Base-by-base conservation (phyloP, 53 echinoderm and acorn worm species). In the Hippasteria phrygiana region DNA sequence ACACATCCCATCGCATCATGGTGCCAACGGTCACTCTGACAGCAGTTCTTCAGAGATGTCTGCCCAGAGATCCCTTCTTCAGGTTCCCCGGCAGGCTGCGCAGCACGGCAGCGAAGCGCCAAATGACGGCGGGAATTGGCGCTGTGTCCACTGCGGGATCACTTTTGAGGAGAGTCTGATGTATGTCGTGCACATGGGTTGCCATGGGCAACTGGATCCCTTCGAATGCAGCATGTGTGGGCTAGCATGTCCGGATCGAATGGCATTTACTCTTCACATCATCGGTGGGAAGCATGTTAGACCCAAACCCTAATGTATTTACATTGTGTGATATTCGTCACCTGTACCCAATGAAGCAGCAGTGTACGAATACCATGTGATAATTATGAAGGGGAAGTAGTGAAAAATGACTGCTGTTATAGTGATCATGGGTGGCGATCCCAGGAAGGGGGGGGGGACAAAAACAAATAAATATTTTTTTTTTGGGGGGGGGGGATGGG, bases 161-260 rank as follows among this genome's bases (percentile, higher is more conserved):
- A 88, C 95, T 9, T 95, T 95, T 67, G 95, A 95, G 62, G 95
- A 95, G 53, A 93, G 93, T 39, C 51, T 95, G 78, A 90, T 95
- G 93, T 95, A 90, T 33, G 93, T 95, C 2, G 88, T 95, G 62
- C 95, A 95, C 74, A 95, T 93, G 89, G 95, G 95, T 1, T 95
- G 95, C 56, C 95, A 95, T 74, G 88, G 93, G 31, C 93, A 93
- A 31, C 51, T 55, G 4, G 87, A 93, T n/a, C 91, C 91, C 0
- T 95, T 88, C 55, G 55, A 88, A n/a, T 95, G 95, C 74, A 95
- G 90, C 84, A 93, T 93, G 91, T 95, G 95, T 22, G 91, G 95
- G 45, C 29, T 93, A 40, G 87, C 63, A 53, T 95, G 90, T 39
- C 39, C 66, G 12, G 88, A 95, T 88, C 88, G 90, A 55, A 88